Percentiles rank a stretch among this genome's conserved stretches.
phyloP scores from a whole-genome alignment of 2,888 invertebrate genomes.

The Catocala fraxini region DNA sequence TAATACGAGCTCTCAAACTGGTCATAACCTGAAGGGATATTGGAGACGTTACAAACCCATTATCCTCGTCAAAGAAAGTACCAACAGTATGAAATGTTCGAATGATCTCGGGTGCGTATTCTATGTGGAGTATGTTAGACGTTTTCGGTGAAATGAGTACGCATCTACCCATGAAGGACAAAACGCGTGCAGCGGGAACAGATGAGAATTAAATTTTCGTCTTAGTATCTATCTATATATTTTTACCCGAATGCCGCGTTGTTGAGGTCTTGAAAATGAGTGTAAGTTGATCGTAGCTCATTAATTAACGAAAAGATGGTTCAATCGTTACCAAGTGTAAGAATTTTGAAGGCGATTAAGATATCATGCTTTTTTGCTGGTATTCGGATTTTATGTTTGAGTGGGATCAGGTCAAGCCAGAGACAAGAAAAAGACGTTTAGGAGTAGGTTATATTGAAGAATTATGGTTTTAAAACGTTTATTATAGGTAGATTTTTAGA shows the following conservation, averaged over 20 bases:
- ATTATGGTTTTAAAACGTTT: too few relatives aligned
- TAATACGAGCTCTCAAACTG: constrained; percentile 48
- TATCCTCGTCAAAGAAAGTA: constrained; percentile 22
- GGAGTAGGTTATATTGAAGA: too few relatives aligned
- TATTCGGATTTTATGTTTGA: too few relatives aligned
- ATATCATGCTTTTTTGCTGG: too few relatives aligned
- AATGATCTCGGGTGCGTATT: neutral
- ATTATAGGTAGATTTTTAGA: too few relatives aligned
- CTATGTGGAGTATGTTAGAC: neutral
- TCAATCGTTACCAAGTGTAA: too few relatives aligned
- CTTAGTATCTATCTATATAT: neutral
- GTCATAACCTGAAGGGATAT: constrained; percentile 59
- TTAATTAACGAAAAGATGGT: too few relatives aligned
- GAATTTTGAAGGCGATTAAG: too few relatives aligned
- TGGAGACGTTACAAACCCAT: constrained; percentile 36
- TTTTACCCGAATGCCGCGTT: neutral
- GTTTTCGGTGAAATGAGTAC: constrained; percentile 3
- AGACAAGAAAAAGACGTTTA: too few relatives aligned
- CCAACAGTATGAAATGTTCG: constrained; percentile 7
- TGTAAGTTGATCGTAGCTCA: neutral
- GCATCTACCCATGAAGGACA: neutral
- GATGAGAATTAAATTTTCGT: neutral
- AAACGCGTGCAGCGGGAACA: neutral
- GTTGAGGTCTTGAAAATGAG: neutral
- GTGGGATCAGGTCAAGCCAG: too few relatives aligned